A percentile compares a stretch with the other conserved stretches of the same genome.
Evolutionary conservation across 2,113 vertebrate genomes (phyloP).

Genomic region (Parus major): DNA sequence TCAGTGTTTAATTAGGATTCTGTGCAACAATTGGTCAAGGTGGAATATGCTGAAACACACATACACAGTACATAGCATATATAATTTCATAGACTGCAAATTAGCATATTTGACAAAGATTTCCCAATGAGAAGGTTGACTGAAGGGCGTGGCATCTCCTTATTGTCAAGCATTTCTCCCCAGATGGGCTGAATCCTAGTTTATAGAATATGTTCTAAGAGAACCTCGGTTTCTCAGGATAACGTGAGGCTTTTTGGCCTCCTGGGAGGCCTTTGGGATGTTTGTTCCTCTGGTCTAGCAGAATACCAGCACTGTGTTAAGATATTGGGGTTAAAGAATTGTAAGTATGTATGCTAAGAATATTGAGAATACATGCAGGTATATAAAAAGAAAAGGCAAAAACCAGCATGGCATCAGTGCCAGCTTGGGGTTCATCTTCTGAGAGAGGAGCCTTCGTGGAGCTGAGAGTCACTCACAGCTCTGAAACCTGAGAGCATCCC

Average conservation of each 20-base stretch:
- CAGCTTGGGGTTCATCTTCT: background rate
- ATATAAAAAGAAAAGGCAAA: background rate
- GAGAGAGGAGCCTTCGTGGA: background rate
- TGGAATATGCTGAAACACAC: rapidly evolving
- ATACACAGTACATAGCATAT: rapidly evolving
- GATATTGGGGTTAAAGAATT: background rate
- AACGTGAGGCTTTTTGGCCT: background rate
- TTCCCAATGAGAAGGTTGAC: background rate
- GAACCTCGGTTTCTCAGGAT: background rate
- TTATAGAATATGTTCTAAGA: background rate
- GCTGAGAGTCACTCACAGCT: background rate
- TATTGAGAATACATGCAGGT: background rate
- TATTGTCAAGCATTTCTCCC: background rate
- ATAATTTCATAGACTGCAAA: background rate
- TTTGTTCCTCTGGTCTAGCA: background rate
- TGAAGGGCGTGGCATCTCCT: background rate
- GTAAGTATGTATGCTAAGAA: background rate
- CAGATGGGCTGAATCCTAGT: background rate
- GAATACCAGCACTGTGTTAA: background rate
- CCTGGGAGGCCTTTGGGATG: background rate
- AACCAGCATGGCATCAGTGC: background rate
- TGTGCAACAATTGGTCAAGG: background rate
- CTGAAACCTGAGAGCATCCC: background rate
- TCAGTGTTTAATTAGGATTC: background rate
- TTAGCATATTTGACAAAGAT: background rate